Evolutionary conservation across 2,113 vertebrate genomes (phyloP).

Genomic region (Ammodytes marinus): DNA sequence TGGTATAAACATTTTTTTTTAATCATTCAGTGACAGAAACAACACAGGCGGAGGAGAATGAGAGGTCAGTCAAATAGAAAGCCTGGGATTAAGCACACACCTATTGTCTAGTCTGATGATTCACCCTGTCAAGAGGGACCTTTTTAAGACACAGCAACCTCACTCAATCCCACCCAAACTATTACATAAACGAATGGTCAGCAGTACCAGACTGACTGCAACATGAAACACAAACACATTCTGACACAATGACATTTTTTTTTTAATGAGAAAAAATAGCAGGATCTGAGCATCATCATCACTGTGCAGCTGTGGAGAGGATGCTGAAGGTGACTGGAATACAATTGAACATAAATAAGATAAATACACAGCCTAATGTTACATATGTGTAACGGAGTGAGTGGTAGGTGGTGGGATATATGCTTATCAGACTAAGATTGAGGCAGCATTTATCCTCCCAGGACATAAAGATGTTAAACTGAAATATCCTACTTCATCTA

Average conservation of each 20-base stretch:
- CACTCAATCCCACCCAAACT: neutral
- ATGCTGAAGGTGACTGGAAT: constrained; percentile 10
- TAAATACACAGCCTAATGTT: too few species aligned
- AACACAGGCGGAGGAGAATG: neutral
- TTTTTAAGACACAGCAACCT: constrained; percentile 22
- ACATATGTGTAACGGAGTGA: neutral
- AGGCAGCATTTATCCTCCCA: neutral
- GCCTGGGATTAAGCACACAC: constrained; percentile 10
- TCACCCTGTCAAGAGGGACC: constrained; percentile 6
- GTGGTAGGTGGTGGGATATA: neutral
- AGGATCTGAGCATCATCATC: neutral
- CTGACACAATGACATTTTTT: neutral
- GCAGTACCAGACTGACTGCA: neutral
- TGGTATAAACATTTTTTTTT: constrained; percentile 16
- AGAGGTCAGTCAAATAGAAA: neutral
- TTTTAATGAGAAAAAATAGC: neutral
- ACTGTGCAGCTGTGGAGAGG: neutral
- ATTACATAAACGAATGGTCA: neutral
- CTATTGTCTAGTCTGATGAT: neutral
- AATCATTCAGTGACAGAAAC: constrained; percentile 40
- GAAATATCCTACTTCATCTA: neutral
- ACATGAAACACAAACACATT: neutral
- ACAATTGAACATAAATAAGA: neutral
- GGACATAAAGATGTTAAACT: neutral
- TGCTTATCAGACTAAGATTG: neutral